These are phyloP conservation scores for Hybognathus amarus DNA, from an alignment of 2,797 vertebrate species.

Conservation along the genomic window DNA sequence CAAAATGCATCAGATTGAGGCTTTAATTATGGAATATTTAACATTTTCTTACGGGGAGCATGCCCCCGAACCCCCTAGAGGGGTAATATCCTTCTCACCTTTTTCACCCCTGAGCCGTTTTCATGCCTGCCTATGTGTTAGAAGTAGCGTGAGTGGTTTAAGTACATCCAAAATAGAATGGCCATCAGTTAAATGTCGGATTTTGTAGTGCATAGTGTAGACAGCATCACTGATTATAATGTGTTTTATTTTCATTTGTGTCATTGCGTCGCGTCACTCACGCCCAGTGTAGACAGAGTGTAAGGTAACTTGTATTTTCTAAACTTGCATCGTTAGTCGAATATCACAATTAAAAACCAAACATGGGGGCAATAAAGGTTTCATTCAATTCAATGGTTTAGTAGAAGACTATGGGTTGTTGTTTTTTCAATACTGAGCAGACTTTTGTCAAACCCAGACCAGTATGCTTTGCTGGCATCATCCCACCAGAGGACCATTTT, in stretches of 20 bases:
- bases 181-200: neutral
- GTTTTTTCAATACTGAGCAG: neutral
- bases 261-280: fast-evolving
- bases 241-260: neutral
- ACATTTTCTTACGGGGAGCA: too few relatives aligned
- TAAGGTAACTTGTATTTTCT: neutral
- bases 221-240: neutral
- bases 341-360: too few relatives aligned
- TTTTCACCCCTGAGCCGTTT: too few relatives aligned
- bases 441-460: slow-evolving; percentile 6
- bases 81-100: too few relatives aligned
- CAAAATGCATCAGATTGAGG: too few relatives aligned
- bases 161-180: neutral
- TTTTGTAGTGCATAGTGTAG: neutral
- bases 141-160: neutral
- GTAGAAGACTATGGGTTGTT: neutral
- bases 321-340: neutral
- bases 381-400: neutral
- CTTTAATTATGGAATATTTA: too few relatives aligned
- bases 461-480: neutral
- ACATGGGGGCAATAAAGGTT: too few relatives aligned
- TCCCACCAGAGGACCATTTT: slow-evolving; percentile 8
- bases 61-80: too few relatives aligned
- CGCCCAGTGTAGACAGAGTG: neutral
- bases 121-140: too few relatives aligned